Percentiles rank a stretch among this genome's conserved stretches.
phyloP scores from a whole-genome alignment of 2,113 vertebrate genomes.

The Okapia johnstoni region DNA sequence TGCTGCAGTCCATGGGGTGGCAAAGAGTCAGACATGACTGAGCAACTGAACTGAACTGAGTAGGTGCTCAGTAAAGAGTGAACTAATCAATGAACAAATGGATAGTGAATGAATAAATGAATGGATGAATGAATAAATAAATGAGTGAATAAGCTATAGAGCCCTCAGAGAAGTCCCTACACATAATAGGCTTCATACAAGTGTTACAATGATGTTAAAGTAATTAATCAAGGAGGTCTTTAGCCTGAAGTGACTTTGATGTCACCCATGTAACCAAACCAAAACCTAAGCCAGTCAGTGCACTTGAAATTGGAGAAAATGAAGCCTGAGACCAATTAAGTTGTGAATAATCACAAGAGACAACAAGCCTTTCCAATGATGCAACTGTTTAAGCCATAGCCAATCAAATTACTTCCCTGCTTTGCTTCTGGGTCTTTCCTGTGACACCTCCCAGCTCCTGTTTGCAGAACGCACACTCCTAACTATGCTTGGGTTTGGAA shows the following conservation, averaged over 20 bases:
- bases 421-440: not conserved
- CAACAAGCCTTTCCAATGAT: not conserved
- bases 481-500: not conserved
- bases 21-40: not conserved
- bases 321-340: not conserved
- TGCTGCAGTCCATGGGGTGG: not conserved
- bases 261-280: not conserved
- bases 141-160: too few species aligned
- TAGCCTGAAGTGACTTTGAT: not conserved
- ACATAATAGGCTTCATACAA: rapidly evolving
- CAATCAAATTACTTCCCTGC: not conserved
- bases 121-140: not conserved
- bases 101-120: too few species aligned
- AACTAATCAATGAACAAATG: not conserved
- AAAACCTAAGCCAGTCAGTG: not conserved
- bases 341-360: not conserved
- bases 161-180: not conserved
- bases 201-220: not conserved
- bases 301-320: not conserved
- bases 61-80: not conserved
- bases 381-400: not conserved
- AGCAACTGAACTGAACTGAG: not conserved
- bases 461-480: not conserved
- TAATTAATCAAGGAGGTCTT: not conserved
- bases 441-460: not conserved